Evolutionary conservation across 2,888 invertebrate species (phyloP).

Genomic region (Cistogaster globosa): DNA sequence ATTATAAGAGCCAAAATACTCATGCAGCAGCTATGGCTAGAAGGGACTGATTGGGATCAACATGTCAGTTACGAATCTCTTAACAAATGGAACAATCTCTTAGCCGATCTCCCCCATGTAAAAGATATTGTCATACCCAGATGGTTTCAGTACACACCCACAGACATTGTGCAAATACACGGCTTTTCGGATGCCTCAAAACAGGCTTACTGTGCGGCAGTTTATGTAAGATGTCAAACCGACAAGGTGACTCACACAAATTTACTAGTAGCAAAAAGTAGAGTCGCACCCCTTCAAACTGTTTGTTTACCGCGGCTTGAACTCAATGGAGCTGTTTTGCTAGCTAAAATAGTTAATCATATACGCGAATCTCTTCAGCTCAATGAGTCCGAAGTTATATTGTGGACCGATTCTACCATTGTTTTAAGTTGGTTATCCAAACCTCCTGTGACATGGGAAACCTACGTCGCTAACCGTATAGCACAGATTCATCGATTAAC

Average conservation of each 20-base stretch:
- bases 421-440: no score
- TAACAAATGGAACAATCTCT: neutral
- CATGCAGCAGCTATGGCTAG: neutral
- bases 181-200: neutral
- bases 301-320: neutral
- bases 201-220: neutral
- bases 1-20: neutral
- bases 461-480: neutral
- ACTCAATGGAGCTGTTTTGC: neutral
- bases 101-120: neutral
- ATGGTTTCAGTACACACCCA: neutral
- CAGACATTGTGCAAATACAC: neutral
- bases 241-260: neutral
- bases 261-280: slow-evolving; percentile 4
- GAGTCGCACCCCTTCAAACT: slow-evolving; percentile 2
- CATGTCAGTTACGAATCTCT: neutral
- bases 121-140: neutral
- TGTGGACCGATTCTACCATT: no score
- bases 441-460: no score
- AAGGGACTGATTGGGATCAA: neutral
- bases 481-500: neutral
- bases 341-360: neutral
- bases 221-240: neutral
- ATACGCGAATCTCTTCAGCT: neutral
- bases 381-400: neutral